phyloP scores from a whole-genome alignment of 2,113 vertebrate genomes.

The Ameiurus melas region DNA sequence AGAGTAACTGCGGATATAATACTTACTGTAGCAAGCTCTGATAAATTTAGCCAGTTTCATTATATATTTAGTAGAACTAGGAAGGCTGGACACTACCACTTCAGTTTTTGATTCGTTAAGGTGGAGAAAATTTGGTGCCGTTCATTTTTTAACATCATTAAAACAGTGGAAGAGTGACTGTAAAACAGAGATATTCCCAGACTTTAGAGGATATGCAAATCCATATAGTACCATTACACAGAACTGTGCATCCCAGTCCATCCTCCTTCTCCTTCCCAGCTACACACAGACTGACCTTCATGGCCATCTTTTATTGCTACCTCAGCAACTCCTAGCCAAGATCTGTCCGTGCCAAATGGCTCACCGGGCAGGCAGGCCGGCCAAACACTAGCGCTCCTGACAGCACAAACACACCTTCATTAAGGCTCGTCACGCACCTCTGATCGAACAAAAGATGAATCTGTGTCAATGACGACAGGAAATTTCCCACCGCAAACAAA shows the following conservation, averaged over 20 bases:
- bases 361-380: conserved; percentile 69
- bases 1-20: too few relatives aligned
- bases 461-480: not conserved
- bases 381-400: conserved; percentile 72
- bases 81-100: too few relatives aligned
- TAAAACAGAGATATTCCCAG: too few relatives aligned
- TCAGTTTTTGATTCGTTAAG: too few relatives aligned
- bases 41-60: too few relatives aligned
- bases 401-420: conserved; percentile 72
- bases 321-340: conserved; percentile 50
- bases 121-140: too few relatives aligned
- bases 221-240: not conserved
- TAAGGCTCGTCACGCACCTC: conserved; percentile 51
- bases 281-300: conserved; percentile 70
- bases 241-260: not conserved
- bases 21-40: too few relatives aligned
- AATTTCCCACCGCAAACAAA: conserved; percentile 36
- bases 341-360: conserved; percentile 44
- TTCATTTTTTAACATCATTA: too few relatives aligned
- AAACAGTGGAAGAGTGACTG: too few relatives aligned
- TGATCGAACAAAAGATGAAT: conserved; percentile 47
- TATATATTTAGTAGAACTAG: too few relatives aligned
- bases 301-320: conserved; percentile 48
- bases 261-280: conserved; percentile 1
- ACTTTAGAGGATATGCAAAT: not conserved